phyloP scores from a whole-genome alignment of 2,113 vertebrate species.

The Melanocharis versteri region DNA sequence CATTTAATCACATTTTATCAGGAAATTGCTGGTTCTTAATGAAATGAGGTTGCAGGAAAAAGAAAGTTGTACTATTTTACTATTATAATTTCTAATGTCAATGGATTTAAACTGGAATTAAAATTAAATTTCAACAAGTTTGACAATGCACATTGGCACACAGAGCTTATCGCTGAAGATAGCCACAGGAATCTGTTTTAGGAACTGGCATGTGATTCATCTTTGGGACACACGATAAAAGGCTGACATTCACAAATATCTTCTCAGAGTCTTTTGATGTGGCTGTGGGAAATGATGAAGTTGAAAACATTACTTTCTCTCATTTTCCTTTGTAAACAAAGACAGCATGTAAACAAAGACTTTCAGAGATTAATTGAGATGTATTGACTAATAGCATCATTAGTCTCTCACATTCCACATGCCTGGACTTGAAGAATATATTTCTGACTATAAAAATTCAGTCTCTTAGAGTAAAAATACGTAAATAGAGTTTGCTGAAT shows the following conservation, averaged over 20 bases:
- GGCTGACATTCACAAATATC: not conserved
- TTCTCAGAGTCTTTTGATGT: not conserved
- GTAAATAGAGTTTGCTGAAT: not conserved
- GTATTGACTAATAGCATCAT: not conserved
- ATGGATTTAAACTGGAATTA: not conserved
- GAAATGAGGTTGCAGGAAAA: not conserved
- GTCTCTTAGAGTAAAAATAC: not conserved
- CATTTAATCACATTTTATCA: conserved; percentile 53
- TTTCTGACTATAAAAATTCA: not conserved
- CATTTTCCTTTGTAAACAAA: not conserved
- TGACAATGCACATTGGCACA: not conserved
- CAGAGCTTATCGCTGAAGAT: not conserved
- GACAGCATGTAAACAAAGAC: not conserved
- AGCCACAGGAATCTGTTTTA: not conserved
- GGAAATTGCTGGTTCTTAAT: conserved; percentile 35
- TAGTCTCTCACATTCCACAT: not conserved
- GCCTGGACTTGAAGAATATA: not conserved
- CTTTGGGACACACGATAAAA: not conserved
- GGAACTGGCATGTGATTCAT: not conserved
- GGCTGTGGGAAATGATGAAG: not conserved
- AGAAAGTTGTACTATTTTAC: not conserved
- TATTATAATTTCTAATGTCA: not conserved
- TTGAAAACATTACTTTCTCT: not conserved
- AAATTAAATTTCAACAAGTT: not conserved
- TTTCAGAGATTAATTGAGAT: not conserved